Conservation (phyloP, 2,797 vertebrate species). For the Rallus crepitans region DNA sequence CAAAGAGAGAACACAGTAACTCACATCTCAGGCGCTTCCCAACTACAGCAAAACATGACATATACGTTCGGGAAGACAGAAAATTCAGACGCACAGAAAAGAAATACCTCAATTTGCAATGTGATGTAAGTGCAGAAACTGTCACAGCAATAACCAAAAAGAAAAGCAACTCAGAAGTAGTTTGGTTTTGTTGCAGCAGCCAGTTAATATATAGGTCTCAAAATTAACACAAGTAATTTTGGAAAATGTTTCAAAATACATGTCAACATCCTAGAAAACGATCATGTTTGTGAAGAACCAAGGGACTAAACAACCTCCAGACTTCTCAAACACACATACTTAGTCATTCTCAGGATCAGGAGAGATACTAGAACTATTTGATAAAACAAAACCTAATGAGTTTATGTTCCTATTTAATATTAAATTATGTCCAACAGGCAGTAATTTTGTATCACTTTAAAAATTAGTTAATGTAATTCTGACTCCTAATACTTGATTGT, state of each 20-base stretch:
- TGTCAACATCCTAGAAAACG: background rate
- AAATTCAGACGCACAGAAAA: background rate
- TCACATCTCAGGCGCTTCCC: background rate
- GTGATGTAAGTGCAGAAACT: background rate
- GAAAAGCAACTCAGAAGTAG: background rate
- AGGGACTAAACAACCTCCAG: background rate
- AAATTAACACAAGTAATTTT: background rate
- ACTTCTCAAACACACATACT: background rate
- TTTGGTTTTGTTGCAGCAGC: background rate
- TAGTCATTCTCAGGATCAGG: background rate
- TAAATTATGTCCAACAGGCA: background rate
- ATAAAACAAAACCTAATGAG: background rate
- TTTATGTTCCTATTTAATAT: background rate
- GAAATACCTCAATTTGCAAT: background rate
- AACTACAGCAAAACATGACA: background rate
- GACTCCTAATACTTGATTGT: background rate
- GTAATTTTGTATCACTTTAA: background rate
- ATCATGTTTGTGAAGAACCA: background rate
- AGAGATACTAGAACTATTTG: background rate
- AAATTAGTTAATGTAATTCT: background rate
- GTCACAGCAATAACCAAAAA: background rate
- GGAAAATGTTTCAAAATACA: background rate
- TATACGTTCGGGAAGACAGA: background rate
- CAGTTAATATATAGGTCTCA: background rate
- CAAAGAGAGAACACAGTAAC: background rate